These are phyloP conservation scores for Serrognathus titanus DNA, from an alignment of 2,888 invertebrate genomes.

Conservation along the genomic window DNA sequence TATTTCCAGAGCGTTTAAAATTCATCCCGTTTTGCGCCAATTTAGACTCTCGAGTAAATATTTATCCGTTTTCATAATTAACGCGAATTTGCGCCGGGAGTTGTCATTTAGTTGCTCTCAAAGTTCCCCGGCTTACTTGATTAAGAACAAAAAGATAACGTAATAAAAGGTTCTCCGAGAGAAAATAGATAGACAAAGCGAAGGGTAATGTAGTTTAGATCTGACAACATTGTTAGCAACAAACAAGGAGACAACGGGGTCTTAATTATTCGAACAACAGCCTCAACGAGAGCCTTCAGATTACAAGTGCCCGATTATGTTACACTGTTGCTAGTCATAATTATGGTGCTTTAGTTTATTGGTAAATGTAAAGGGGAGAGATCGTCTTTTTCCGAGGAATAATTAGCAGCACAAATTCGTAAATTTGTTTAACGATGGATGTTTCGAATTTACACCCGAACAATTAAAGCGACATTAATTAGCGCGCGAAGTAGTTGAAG, in stretches of 20 bases:
- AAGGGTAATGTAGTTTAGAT: slow-evolving; percentile 36
- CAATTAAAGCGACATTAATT: neutral
- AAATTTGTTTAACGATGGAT: neutral
- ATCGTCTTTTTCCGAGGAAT: neutral
- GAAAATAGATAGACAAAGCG: slow-evolving; percentile 21
- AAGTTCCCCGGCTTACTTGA: slow-evolving; percentile 13
- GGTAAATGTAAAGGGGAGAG: neutral
- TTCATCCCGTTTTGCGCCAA: slow-evolving; percentile 8
- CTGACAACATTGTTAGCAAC: slow-evolving; percentile 38
- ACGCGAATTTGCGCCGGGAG: slow-evolving; percentile 22
- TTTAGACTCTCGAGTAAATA: slow-evolving; percentile 15
- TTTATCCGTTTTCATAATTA: slow-evolving; percentile 25
- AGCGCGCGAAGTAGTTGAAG: neutral
- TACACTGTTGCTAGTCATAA: slow-evolving; percentile 27
- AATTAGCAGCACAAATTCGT: neutral
- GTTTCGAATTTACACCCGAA: neutral
- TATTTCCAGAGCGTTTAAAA: slow-evolving; percentile 11
- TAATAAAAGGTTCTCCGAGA: slow-evolving; percentile 3
- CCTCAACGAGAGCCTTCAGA: slow-evolving; percentile 39
- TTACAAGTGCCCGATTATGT: slow-evolving; percentile 38
- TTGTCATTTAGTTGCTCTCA: slow-evolving; percentile 19
- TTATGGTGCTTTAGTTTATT: slow-evolving; percentile 10
- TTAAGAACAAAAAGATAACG: slow-evolving; percentile 21
- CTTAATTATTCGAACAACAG: slow-evolving; percentile 42
- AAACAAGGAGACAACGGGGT: slow-evolving; percentile 31